Conservation (phyloP, 2,113 vertebrate genomes). For the Zootoca vivipara region DNA sequence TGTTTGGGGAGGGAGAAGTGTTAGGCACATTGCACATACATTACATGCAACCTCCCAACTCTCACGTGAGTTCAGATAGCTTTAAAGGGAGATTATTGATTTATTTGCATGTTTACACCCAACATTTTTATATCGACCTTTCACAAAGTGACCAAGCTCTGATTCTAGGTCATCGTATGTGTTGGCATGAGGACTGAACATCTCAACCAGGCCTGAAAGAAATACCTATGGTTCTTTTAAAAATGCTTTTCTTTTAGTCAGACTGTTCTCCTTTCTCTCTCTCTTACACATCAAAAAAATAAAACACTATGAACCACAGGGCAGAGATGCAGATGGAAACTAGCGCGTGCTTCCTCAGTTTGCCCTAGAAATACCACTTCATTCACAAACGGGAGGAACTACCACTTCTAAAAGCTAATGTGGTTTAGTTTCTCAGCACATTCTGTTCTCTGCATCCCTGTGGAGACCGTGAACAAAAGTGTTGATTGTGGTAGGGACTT, state of each 20-base stretch:
- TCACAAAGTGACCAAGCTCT: background rate
- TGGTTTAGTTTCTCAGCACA: background rate
- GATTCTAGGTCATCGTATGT: background rate
- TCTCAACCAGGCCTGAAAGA: background rate
- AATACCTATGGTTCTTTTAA: background rate
- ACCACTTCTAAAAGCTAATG: background rate
- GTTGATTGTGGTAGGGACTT: background rate
- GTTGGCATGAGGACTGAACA: background rate
- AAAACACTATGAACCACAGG: background rate
- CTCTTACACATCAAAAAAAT: background rate
- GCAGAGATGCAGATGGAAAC: background rate
- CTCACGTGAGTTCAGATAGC: background rate
- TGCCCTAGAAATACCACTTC: background rate
- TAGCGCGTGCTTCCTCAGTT: background rate
- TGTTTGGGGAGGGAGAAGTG: background rate
- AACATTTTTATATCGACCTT: background rate
- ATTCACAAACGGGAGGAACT: background rate
- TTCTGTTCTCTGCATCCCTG: background rate
- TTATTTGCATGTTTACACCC: background rate
- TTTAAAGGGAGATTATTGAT: background rate
- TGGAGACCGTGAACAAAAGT: slow-evolving; percentile 2
- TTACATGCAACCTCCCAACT: background rate
- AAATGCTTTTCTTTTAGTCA: rapidly evolving
- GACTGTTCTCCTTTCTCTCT: background rate
- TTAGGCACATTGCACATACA: background rate